Evolutionary conservation across 1,140 invertebrate species (phyloP), one percentile per base, ranked within the genome.

Genomic region (Babylonia areolata): DNA sequence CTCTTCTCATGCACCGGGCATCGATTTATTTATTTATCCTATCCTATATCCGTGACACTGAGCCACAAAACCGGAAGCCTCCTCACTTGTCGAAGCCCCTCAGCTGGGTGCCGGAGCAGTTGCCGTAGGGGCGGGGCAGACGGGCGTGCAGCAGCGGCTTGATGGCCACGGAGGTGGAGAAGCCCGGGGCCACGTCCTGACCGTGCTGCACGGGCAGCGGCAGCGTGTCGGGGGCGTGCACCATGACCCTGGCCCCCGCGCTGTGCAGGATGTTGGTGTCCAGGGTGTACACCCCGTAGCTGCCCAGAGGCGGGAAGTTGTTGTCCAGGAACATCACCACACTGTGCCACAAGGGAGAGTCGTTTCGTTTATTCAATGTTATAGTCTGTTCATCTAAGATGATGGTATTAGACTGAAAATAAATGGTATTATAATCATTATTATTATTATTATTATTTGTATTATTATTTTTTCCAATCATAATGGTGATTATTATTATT

Each of bases 121-220:
- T 93, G 33, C 93, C 92, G 88, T 92, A 90, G 1, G 93, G 93
- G 77, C 88, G 54, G 33, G 91, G 88, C 42, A 91, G 86, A 35
- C 91, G 85, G 5, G 91, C 86, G 84, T 93, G 90, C 46, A 92
- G 81, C 0, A 91, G 84, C 2, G 92, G 90, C 87, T 93, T 93
- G 71, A 93, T 73, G 33, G 91, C 90, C 15, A 93, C 90, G 54
- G 93, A 93, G 33, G 93, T 91, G 0, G 93, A 93, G 85, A 91
- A 93, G 51, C 93, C 93, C 2, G 93, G 93, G 2, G 93, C 91
- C 58, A 93, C 90, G 84, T 93, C 93, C 89, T 93, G 91, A 6
- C 93, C 93, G 83, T 92, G 91, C 81, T 93, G 91, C 88, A 89
- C 91, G 0, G 95, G 94, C 81, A 94, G 94, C 6, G 94, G 94